phyloP scores from a whole-genome alignment of 1,140 invertebrate genomes.

The Anadara kagoshimensis region DNA sequence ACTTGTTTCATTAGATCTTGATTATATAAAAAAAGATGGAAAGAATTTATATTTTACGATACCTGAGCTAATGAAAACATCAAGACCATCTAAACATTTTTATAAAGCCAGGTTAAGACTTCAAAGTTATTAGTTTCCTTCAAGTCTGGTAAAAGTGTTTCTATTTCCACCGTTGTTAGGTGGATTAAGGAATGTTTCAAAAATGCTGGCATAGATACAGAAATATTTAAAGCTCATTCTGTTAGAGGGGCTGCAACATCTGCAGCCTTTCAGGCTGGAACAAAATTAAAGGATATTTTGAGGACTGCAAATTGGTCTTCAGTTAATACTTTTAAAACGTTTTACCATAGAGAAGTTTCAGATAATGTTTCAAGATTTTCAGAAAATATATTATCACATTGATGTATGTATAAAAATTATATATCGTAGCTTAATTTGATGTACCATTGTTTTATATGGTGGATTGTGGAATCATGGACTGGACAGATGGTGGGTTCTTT shows the following conservation, averaged over 20 bases:
- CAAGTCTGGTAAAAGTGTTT: slow-evolving; percentile 26
- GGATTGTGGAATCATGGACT: too few relatives aligned
- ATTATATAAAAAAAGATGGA: slow-evolving; percentile 9
- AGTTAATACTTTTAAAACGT: slow-evolving; percentile 24
- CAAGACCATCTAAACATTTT: not conserved
- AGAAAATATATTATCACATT: too few relatives aligned
- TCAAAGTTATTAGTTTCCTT: slow-evolving; percentile 30
- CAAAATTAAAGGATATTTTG: slow-evolving; percentile 25
- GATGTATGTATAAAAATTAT: too few relatives aligned
- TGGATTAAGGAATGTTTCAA: slow-evolving; percentile 30
- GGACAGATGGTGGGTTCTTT: too few relatives aligned
- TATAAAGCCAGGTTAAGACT: slow-evolving; percentile 11
- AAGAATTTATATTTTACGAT: slow-evolving; percentile 12
- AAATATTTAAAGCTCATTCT: too few relatives aligned
- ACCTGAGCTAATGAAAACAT: slow-evolving; percentile 16
- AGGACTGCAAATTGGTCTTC: slow-evolving; percentile 30
- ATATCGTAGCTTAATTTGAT: too few relatives aligned
- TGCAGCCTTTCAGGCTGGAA: slow-evolving; percentile 17
- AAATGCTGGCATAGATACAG: slow-evolving; percentile 26
- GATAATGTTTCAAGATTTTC: too few relatives aligned
- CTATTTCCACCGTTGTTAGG: slow-evolving; percentile 33
- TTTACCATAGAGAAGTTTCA: slow-evolving; percentile 21
- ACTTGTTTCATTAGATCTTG: slow-evolving; percentile 18
- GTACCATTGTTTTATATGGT: too few relatives aligned
- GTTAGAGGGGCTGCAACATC: slow-evolving; percentile 24